These are phyloP conservation scores for Chloroceryle aenea DNA, from an alignment of 2,113 vertebrate species.

Conservation along the genomic window DNA sequence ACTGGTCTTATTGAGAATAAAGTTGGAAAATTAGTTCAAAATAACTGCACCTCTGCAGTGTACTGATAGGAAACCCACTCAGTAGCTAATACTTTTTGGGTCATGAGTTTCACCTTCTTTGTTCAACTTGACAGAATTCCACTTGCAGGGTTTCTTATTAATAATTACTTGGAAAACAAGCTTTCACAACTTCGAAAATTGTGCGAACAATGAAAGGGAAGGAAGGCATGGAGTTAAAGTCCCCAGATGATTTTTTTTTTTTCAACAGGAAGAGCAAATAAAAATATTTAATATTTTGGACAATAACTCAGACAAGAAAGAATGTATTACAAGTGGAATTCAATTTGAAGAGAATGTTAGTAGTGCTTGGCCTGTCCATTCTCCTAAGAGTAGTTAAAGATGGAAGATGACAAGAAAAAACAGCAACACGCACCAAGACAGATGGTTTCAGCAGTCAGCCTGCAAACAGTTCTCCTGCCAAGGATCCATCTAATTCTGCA, in stretches of 20 bases:
- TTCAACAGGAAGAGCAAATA: neutral
- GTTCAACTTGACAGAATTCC: conserved; percentile 56
- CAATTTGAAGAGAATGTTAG: neutral
- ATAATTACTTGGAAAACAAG: conserved; percentile 60
- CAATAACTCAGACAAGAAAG: neutral
- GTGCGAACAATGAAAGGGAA: conserved; percentile 61
- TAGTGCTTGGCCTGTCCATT: neutral
- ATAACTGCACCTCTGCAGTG: conserved; percentile 29
- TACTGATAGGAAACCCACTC: conserved; percentile 18
- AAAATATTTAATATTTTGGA: neutral
- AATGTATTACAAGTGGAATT: neutral
- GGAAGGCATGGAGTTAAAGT: conserved; percentile 64
- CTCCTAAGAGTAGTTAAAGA: neutral
- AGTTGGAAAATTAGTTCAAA: conserved; percentile 82
- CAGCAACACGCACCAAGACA: neutral
- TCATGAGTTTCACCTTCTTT: conserved; percentile 66
- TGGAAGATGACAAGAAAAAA: neutral
- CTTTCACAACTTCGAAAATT: conserved; percentile 56
- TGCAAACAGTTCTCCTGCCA: neutral
- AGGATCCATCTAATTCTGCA: neutral
- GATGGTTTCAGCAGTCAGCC: neutral
- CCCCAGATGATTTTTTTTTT: neutral
- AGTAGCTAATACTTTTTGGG: conserved; percentile 68
- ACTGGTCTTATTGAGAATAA: conserved; percentile 97
- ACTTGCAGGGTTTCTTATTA: conserved; percentile 70